Evolutionary conservation across 2,888 invertebrate genomes (phyloP).

Genomic region (Eucera pruinosa): DNA sequence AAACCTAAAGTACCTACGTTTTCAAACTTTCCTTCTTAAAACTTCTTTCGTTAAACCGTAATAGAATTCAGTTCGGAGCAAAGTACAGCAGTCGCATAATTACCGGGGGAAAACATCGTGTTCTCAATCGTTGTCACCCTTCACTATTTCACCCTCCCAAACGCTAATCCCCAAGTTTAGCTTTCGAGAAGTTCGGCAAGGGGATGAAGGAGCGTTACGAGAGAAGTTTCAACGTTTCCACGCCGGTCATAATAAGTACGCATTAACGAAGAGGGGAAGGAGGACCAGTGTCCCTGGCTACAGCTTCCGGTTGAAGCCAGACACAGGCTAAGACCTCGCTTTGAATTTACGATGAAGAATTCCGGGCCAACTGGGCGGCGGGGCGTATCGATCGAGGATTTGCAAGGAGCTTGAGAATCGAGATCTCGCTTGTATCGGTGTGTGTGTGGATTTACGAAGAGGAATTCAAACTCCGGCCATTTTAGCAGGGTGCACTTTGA

Average conservation of each 20-base stretch:
- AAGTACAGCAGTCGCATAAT: not conserved
- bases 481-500: not conserved
- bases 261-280: constrained; percentile 9
- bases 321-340: not conserved
- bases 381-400: constrained; percentile 20
- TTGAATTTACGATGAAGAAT: constrained; percentile 27
- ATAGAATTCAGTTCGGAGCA: not conserved
- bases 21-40: too few relatives aligned
- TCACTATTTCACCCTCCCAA: not conserved
- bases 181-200: constrained; percentile 24
- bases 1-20: too few relatives aligned
- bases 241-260: constrained; percentile 40
- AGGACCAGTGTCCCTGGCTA: not conserved
- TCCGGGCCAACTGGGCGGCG: not conserved
- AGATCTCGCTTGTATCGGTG: constrained; percentile 6
- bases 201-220: constrained; percentile 22
- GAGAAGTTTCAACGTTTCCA: constrained; percentile 40
- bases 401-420: not conserved
- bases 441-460: constrained; percentile 3
- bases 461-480: constrained; percentile 3
- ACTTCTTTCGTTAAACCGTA: not conserved
- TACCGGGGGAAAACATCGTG: constrained; percentile 19
- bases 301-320: too few relatives aligned
- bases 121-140: constrained; percentile 6
- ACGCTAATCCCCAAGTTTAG: constrained; percentile 46